Base-by-base conservation (phyloP, 2,888 invertebrate genomes). In the Cheilosia scutellata region DNA sequence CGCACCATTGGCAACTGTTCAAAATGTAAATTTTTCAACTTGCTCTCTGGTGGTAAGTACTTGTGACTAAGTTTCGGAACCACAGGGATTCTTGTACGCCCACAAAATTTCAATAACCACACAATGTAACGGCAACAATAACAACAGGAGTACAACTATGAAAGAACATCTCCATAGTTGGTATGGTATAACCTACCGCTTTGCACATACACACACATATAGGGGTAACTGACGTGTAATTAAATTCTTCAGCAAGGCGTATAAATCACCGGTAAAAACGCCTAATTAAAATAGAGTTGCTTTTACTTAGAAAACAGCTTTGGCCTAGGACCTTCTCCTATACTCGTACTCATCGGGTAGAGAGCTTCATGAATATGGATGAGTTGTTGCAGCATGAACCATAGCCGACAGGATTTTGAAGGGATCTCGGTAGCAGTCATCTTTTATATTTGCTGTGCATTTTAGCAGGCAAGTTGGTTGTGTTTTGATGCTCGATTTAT, bases 71-170 rank as follows among this genome's bases (percentile, higher is more conserved):
- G 60, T 70, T 29, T 25, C 20, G 42, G 51, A 57, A 9, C 66
- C 62, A 44, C 76, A 80, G 55, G 55, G 51, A 60, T 68, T 53
- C 75, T 37, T 60, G 11, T 66, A 62, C 53, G 29, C 42, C 44
- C 82, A 72, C 86, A 82, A 77, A 80, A 86, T 82, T 82, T 77
- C 86, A 86, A 86, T 86, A 86, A 86, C 82, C 86, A 53, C 77
- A 77, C 66, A 68, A 84, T 70, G 71, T 53, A 62, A 66, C 65
- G 62, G 75, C 27, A 68, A 60, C 42, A 79, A 42, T 31, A 79
- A 57, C 31, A 74, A 55, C 44, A 63, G 16, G 29, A 42, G 57
- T 37, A 20, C 31, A 58, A 60, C 66, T 78, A 58, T 40, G 47
- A 60, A 60, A 42, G 44, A 62, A 66, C 75, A 80, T 66, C 55